These are phyloP conservation scores for Sepiola atlantica DNA, from an alignment of 2,888 invertebrate species.

Conservation along the genomic window DNA sequence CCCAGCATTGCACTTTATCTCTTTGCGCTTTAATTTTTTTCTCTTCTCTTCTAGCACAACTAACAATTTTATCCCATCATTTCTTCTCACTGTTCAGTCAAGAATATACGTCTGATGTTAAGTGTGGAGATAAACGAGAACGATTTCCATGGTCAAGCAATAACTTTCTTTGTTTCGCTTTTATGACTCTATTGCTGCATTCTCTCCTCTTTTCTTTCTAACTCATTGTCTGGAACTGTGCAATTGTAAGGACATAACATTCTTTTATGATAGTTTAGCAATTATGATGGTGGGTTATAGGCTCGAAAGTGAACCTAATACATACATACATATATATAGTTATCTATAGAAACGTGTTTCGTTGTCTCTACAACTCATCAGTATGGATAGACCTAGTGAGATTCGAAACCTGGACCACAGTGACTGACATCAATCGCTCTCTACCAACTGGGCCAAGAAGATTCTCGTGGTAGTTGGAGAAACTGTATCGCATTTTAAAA, in stretches of 20 bases:
- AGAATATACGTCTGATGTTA: background rate
- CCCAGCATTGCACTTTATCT: background rate
- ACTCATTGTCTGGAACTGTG: background rate
- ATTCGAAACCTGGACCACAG: too few relatives aligned
- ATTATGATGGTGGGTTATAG: background rate
- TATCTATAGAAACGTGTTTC: too few relatives aligned
- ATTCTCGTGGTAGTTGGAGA: too few relatives aligned
- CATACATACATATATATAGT: too few relatives aligned
- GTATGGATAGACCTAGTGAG: too few relatives aligned
- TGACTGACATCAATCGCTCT: too few relatives aligned
- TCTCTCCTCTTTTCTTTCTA: background rate
- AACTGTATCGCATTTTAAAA: too few relatives aligned
- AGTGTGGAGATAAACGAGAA: background rate
- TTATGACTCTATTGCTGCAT: background rate
- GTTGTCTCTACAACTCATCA: too few relatives aligned
- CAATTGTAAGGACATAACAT: slow-evolving; percentile 1
- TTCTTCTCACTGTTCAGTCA: background rate
- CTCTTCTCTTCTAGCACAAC: background rate
- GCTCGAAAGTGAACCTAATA: background rate
- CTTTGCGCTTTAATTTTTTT: background rate
- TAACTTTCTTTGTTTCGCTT: background rate
- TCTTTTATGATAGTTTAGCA: background rate
- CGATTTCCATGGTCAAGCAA: background rate
- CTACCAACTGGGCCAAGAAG: too few relatives aligned
- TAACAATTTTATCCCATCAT: background rate